Evolutionary conservation across 2,888 invertebrate genomes (phyloP).

Genomic region (Malachius bipustulatus): DNA sequence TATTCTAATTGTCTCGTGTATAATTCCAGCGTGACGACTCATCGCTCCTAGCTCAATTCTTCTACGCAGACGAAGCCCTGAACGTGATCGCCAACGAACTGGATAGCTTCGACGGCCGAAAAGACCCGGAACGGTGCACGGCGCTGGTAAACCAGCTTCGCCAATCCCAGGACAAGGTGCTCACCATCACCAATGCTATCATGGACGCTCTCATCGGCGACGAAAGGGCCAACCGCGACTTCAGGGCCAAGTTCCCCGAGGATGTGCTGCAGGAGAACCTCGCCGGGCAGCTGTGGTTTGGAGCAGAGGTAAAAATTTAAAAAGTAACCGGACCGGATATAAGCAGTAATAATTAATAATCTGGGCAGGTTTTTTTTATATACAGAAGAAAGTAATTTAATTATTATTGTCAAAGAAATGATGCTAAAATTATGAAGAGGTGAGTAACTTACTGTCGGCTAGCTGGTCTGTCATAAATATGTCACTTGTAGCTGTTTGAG

Average conservation of each 20-base stretch:
- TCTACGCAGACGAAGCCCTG: constrained; percentile 94
- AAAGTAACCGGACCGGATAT: too few species aligned
- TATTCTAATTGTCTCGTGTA: constrained; percentile 13
- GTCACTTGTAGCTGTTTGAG: too few species aligned
- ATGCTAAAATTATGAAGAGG: too few species aligned
- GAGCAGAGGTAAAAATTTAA: constrained; percentile 75
- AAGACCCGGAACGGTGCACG: constrained; percentile 94
- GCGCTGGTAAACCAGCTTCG: constrained; percentile 88
- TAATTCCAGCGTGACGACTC: constrained; percentile 79
- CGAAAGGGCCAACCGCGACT: constrained; percentile 84
- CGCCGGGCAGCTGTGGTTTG: constrained; percentile 98
- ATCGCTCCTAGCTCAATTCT: constrained; percentile 89
- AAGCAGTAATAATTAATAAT: too few species aligned
- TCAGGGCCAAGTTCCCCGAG: constrained; percentile 96
- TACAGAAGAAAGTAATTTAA: too few species aligned
- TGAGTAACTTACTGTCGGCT: too few species aligned
- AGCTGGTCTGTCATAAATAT: too few species aligned
- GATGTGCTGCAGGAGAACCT: constrained; percentile 97
- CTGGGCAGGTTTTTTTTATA: too few species aligned
- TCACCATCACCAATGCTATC: constrained; percentile 86
- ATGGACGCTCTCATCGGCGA: constrained; percentile 86
- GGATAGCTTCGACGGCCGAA: constrained; percentile 98
- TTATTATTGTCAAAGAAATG: too few species aligned
- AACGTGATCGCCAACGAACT: constrained; percentile 91
- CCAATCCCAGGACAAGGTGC: constrained; percentile 83